These are phyloP conservation scores for Microcebus ravelobensis DNA, from an alignment of 2,113 vertebrate genomes.

Conservation along the genomic window DNA sequence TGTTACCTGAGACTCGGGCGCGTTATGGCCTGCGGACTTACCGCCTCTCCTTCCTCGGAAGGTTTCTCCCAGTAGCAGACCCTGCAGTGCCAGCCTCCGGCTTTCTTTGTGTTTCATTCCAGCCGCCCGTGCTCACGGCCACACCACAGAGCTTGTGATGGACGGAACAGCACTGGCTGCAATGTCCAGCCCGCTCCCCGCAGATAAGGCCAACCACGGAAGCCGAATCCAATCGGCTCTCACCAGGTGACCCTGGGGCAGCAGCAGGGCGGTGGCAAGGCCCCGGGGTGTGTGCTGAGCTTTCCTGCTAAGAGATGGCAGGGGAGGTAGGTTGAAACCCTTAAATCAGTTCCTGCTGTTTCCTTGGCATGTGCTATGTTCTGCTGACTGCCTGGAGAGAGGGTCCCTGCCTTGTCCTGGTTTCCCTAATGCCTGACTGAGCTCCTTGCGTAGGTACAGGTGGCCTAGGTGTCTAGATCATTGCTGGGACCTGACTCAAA, in stretches of 20 bases:
- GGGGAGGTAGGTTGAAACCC: not conserved
- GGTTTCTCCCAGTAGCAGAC: not conserved
- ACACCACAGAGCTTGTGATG: fast-evolving
- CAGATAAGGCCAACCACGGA: fast-evolving
- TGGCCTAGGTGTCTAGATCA: not conserved
- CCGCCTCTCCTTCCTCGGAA: not conserved
- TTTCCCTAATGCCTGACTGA: not conserved
- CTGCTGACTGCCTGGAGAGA: too few species aligned
- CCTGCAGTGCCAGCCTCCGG: not conserved
- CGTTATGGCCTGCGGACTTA: not conserved
- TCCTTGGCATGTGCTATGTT: not conserved
- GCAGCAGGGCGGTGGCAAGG: not conserved
- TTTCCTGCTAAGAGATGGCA: not conserved
- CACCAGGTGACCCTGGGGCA: fast-evolving
- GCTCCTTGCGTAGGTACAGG: not conserved
- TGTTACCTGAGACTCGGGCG: not conserved
- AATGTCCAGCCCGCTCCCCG: not conserved
- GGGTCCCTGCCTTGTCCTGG: not conserved
- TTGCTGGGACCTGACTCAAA: not conserved
- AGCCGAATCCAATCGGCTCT: not conserved
- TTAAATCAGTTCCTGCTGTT: too few species aligned
- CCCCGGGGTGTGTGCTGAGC: not conserved
- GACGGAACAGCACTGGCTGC: not conserved
- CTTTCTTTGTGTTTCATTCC: not conserved
- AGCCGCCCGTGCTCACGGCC: not conserved